A percentile compares a stretch with the other conserved stretches of the same genome.
phyloP scores from a whole-genome alignment of 2,888 invertebrate genomes.

The Autographa pulchrina region DNA sequence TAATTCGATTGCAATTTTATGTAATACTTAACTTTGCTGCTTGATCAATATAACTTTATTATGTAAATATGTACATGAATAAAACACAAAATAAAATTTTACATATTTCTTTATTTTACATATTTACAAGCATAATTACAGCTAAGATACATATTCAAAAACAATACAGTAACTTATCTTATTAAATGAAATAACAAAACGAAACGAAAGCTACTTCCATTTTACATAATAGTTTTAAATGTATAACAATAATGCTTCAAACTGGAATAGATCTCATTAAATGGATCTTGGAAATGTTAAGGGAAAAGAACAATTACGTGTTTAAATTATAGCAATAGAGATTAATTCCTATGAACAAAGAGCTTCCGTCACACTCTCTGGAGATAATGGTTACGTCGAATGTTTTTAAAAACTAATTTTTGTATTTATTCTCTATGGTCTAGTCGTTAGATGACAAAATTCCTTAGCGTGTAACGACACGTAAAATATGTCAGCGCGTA shows the following conservation, averaged over 20 bases:
- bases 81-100: constrained; percentile 23
- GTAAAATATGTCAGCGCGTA: constrained; percentile 59
- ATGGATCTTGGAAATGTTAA: constrained; percentile 32
- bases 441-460: constrained; percentile 63
- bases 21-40: constrained; percentile 27
- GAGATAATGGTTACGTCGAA: constrained; percentile 48
- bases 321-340: constrained; percentile 40
- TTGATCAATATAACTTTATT: constrained; percentile 1
- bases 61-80: constrained; percentile 9
- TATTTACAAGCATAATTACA: constrained; percentile 86
- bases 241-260: constrained; percentile 39
- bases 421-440: constrained; percentile 56
- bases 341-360: constrained; percentile 56
- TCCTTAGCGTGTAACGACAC: constrained; percentile 63
- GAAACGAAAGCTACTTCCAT: constrained; percentile 50
- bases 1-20: constrained; percentile 32
- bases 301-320: constrained; percentile 39
- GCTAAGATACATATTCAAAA: constrained; percentile 65
- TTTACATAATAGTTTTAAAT: constrained; percentile 42
- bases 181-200: constrained; percentile 59
- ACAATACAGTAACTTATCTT: constrained; percentile 50
- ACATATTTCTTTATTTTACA: constrained; percentile 81
- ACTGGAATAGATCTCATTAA: constrained; percentile 29
- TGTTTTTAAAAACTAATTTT: constrained; percentile 42
- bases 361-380: constrained; percentile 64